A percentile compares a stretch with the other conserved stretches of the same genome.
Evolutionary conservation across 2,888 invertebrate species (phyloP).

Genomic region (Tipula vernalis): DNA sequence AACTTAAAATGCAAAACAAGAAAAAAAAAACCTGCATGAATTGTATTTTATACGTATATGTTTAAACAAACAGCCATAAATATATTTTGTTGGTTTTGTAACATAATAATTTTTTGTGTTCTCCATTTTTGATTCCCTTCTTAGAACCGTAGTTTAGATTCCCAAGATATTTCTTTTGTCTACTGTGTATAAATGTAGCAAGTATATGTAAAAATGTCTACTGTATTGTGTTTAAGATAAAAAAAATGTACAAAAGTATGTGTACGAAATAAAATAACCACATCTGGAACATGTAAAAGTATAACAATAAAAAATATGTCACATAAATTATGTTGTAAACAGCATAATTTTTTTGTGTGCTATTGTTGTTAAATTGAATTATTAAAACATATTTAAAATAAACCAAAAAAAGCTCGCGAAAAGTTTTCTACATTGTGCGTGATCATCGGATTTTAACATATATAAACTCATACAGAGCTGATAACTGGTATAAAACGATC

Average conservation of each 20-base stretch:
- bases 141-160: neutral
- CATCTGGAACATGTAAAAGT: conserved; percentile 4
- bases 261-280: neutral
- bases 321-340: neutral
- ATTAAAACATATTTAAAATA: neutral
- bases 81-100: neutral
- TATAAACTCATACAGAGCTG: neutral
- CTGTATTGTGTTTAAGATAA: neutral
- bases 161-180: neutral
- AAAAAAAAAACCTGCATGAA: neutral
- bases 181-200: neutral
- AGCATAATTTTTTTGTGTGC: neutral
- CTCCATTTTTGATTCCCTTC: neutral
- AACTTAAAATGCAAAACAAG: neutral
- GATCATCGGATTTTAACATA: neutral
- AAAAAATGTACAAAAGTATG: neutral
- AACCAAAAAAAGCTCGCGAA: neutral
- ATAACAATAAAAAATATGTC: neutral
- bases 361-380: neutral
- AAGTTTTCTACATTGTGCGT: neutral
- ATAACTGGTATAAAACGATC: neutral
- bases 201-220: neutral
- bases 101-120: neutral
- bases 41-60: neutral
- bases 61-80: neutral